phyloP scores from a whole-genome alignment of 1,140 invertebrate genomes.

The Plectus sambesii region DNA sequence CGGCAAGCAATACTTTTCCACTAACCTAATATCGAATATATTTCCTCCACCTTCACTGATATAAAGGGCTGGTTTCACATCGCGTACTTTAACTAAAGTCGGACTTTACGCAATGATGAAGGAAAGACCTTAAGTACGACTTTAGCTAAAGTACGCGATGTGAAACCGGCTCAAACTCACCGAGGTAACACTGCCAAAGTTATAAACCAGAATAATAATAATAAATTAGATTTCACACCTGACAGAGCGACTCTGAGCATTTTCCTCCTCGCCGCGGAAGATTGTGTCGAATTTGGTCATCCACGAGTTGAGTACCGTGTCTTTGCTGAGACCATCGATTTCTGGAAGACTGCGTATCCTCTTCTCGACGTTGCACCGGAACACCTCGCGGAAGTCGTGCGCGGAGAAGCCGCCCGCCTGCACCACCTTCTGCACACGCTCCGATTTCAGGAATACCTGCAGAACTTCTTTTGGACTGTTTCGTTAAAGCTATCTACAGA shows the following conservation, averaged over 20 bases:
- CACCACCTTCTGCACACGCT: slow-evolving; percentile 86
- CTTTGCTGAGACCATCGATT: slow-evolving; percentile 97
- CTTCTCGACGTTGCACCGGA: slow-evolving; percentile 45
- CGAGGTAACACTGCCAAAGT: slow-evolving; percentile 29
- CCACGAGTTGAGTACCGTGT: slow-evolving; percentile 96
- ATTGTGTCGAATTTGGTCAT: slow-evolving; percentile 99
- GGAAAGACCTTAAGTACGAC: too few species aligned
- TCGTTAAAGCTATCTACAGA: too few species aligned
- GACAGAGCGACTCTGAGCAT: slow-evolving; percentile 30
- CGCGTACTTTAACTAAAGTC: too few species aligned
- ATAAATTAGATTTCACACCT: slow-evolving; percentile 25
- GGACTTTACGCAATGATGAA: too few species aligned
- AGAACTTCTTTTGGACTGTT: too few species aligned
- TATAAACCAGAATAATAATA: slow-evolving; percentile 6
- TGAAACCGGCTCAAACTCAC: too few species aligned
- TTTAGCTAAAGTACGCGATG: too few species aligned
- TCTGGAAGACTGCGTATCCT: slow-evolving; percentile 75
- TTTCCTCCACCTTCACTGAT: too few species aligned
- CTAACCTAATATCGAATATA: too few species aligned
- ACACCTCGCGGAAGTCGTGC: slow-evolving; percentile 82
- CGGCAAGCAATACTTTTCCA: too few species aligned
- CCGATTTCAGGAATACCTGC: slow-evolving; percentile 94
- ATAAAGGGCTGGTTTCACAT: too few species aligned
- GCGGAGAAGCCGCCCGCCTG: slow-evolving; percentile 90
- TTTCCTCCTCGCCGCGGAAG: slow-evolving; percentile 65